phyloP scores from a whole-genome alignment of 1,140 invertebrate species.

The Heliconius himera region DNA sequence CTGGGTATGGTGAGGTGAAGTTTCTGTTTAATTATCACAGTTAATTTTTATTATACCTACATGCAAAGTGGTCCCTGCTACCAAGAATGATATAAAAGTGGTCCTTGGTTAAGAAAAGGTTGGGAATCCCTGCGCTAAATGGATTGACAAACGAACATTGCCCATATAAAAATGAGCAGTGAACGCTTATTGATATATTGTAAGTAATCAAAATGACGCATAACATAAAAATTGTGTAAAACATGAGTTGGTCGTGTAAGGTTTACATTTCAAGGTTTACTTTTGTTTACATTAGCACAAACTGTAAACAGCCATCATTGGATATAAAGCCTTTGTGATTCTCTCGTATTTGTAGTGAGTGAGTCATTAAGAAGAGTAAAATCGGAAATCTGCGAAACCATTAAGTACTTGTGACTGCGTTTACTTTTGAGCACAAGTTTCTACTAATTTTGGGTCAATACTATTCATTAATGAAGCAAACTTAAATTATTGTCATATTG shows the following conservation, averaged over 20 bases:
- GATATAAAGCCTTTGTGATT: slow-evolving; percentile 67
- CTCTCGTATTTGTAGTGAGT: slow-evolving; percentile 63
- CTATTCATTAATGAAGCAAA: not conserved
- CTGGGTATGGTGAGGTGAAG: no score
- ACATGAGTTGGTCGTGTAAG: slow-evolving; percentile 56
- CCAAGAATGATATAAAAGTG: no score
- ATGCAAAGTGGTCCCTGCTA: no score
- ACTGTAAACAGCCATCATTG: slow-evolving; percentile 68
- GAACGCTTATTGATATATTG: slow-evolving; percentile 17
- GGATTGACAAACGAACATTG: slow-evolving; percentile 52
- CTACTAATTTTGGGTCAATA: not conserved
- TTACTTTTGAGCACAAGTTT: slow-evolving; percentile 21
- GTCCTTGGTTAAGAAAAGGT: no score
- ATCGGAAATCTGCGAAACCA: slow-evolving; percentile 52
- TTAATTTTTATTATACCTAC: no score
- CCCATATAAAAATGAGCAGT: slow-evolving; percentile 25
- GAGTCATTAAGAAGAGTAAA: slow-evolving; percentile 64
- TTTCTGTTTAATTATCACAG: no score
- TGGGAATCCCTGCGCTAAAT: slow-evolving; percentile 44
- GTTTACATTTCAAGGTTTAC: slow-evolving; percentile 43
- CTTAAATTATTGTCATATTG: not conserved
- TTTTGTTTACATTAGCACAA: slow-evolving; percentile 66
- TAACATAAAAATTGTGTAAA: slow-evolving; percentile 52
- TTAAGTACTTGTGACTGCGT: slow-evolving; percentile 18
- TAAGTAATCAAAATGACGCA: slow-evolving; percentile 48